These are phyloP conservation scores for Heteromyza rotundicornis DNA, from an alignment of 2,888 invertebrate genomes.

Conservation along the genomic window DNA sequence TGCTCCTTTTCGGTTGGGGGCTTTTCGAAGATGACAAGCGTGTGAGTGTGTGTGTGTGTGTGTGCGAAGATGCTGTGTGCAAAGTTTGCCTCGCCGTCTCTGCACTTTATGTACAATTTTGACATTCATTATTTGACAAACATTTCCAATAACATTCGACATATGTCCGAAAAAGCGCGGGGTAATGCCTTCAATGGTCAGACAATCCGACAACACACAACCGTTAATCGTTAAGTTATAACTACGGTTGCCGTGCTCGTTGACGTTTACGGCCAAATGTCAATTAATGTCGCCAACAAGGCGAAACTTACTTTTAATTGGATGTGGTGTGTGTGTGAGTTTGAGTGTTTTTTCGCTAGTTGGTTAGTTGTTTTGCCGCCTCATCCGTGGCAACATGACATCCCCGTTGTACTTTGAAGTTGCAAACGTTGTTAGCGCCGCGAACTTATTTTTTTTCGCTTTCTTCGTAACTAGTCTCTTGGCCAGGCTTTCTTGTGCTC, in stretches of 20 bases:
- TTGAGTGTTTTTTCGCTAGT: no score
- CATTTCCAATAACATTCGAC: constrained; percentile 16
- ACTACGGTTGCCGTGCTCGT: constrained; percentile 19
- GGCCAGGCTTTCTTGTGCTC: no score
- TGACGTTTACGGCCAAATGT: constrained; percentile 55
- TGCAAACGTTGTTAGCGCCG: no score
- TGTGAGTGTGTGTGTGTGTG: constrained; percentile 11
- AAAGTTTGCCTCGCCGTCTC: constrained; percentile 30
- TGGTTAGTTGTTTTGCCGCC: background rate
- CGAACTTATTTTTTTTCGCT: no score
- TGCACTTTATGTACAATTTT: constrained; percentile 11
- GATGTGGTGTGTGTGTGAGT: constrained; percentile 27
- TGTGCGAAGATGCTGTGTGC: background rate
- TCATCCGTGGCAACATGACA: background rate
- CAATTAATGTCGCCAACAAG: constrained; percentile 54
- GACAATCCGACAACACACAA: background rate
- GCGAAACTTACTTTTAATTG: constrained; percentile 52
- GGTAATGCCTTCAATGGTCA: background rate
- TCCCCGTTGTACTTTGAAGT: no score
- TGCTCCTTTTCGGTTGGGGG: no score
- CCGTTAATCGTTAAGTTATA: background rate
- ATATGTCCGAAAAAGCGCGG: background rate
- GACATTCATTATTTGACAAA: constrained; percentile 15
- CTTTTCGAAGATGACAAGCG: constrained; percentile 19
- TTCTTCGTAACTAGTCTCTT: no score